Evolutionary conservation across 2,888 invertebrate species (phyloP).

Genomic region (Mesorhabditis belari): DNA sequence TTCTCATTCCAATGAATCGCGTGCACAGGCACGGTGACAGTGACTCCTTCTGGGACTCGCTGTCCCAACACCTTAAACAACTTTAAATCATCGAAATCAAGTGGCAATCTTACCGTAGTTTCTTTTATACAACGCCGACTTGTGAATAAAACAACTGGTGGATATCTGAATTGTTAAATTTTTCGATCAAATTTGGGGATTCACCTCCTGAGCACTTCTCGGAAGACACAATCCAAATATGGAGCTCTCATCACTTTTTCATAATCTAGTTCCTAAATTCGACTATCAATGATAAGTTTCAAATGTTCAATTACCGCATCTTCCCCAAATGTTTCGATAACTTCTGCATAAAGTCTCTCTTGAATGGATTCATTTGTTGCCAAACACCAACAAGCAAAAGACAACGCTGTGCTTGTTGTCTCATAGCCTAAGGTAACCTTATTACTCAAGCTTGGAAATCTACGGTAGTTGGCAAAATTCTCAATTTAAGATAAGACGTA

Average conservation of each 20-base stretch:
- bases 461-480: too few species aligned
- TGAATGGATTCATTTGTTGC: neutral
- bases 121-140: neutral
- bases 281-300: neutral
- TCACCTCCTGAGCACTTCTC: neutral
- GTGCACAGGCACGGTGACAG: neutral
- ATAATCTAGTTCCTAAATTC: neutral
- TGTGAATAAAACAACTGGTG: neutral
- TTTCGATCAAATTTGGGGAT: neutral
- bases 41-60: neutral
- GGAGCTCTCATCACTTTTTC: conserved; percentile 1
- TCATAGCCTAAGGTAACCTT: too few species aligned
- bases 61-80: neutral
- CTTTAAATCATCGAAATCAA: neutral
- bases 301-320: neutral
- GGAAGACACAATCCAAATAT: neutral
- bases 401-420: neutral
- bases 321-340: neutral
- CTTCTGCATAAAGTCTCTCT: neutral
- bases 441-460: too few species aligned
- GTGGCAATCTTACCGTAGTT: neutral
- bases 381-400: neutral
- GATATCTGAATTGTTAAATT: neutral
- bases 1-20: conserved; percentile 1
- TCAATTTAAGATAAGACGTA: too few species aligned